Conservation (phyloP, 2,113 vertebrate genomes). For the Podarcis raffonei region DNA sequence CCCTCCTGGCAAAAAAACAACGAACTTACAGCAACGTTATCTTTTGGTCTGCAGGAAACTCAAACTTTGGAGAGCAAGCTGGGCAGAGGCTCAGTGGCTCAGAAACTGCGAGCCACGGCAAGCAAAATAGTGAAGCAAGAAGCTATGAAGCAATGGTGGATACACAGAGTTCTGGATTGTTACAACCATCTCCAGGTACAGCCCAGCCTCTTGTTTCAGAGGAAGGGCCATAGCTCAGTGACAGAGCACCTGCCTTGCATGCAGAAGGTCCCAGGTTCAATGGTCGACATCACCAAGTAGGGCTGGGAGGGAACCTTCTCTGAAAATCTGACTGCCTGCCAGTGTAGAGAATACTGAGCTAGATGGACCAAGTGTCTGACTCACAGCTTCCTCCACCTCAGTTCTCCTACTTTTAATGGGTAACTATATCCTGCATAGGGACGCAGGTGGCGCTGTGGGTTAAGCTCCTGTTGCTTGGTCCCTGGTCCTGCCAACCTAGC, state of each 20-base stretch:
- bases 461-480: no score
- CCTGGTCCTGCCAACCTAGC: no score
- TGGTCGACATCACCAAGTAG: no score
- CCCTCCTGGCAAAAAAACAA: not conserved
- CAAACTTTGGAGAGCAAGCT: accelerated
- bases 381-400: not conserved
- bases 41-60: not conserved
- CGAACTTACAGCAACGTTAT: accelerated
- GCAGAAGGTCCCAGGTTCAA: no score
- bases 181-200: slow-evolving; percentile 64
- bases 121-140: slow-evolving; percentile 60
- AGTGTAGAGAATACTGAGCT: no score
- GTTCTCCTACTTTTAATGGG: accelerated
- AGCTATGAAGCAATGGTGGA: slow-evolving; percentile 33
- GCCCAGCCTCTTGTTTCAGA: not conserved
- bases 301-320: no score
- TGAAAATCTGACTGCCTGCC: no score
- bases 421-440: accelerated
- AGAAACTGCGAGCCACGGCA: slow-evolving; percentile 14
- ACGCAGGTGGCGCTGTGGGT: no score
- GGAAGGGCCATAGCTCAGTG: not conserved
- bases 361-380: no score
- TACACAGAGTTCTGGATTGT: slow-evolving; percentile 55
- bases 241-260: no score
- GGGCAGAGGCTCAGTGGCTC: not conserved